Conservation (phyloP, 2,113 vertebrate species). For the Crotalus viridis region DNA sequence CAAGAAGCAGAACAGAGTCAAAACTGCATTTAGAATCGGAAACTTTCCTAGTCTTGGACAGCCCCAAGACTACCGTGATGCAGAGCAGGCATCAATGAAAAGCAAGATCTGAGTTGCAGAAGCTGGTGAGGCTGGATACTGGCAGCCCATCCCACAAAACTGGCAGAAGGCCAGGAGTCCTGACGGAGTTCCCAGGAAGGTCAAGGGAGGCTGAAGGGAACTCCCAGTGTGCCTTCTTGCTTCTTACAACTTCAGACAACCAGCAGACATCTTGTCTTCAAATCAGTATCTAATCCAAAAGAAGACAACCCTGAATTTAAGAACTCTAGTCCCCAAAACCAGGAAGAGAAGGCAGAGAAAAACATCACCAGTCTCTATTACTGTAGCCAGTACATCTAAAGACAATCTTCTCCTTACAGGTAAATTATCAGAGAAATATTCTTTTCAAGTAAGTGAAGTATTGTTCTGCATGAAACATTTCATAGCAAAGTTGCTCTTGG, state of each 20-base stretch:
- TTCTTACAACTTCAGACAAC: too few relatives aligned
- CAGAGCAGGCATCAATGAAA: neutral
- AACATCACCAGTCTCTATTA: neutral
- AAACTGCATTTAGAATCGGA: neutral
- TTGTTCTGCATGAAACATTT: neutral
- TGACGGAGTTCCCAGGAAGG: neutral
- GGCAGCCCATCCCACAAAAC: neutral
- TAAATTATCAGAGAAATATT: neutral
- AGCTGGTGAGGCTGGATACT: too few relatives aligned
- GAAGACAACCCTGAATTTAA: neutral
- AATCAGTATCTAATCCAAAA: neutral
- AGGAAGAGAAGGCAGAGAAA: neutral
- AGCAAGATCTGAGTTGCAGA: neutral
- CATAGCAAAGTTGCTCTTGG: neutral
- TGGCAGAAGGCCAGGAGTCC: neutral
- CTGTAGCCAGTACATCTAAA: neutral
- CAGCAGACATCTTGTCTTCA: neutral
- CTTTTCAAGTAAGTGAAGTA: neutral
- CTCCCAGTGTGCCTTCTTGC: neutral
- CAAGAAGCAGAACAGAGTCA: neutral
- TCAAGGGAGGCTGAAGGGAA: neutral
- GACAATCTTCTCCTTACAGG: neutral
- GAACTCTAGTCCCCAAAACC: neutral
- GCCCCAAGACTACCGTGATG: neutral
- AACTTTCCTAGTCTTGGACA: neutral